phyloP scores from a whole-genome alignment of 2,888 invertebrate species.

The Apotomis betuletana region DNA sequence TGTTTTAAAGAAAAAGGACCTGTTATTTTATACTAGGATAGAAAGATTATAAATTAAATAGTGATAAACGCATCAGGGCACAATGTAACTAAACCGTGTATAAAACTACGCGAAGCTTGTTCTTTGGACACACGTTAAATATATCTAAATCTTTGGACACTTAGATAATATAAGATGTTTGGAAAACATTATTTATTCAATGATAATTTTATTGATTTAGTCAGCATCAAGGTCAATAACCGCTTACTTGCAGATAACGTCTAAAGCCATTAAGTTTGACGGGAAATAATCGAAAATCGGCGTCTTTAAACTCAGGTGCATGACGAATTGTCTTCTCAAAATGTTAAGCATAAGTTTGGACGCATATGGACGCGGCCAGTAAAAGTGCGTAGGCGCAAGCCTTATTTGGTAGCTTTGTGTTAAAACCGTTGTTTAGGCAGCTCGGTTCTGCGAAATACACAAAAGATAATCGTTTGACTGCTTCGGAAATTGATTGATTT shows the following conservation, averaged over 20 bases:
- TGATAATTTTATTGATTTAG: not conserved
- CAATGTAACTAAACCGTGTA: too few relatives aligned
- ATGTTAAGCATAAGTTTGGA: conserved; percentile 12
- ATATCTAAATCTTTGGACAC: too few relatives aligned
- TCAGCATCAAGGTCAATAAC: not conserved
- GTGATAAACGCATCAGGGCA: too few relatives aligned
- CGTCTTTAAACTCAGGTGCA: conserved; percentile 21
- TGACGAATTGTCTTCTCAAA: conserved; percentile 38
- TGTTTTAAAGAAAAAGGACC: not conserved
- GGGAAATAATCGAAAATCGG: conserved; percentile 15
- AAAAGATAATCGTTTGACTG: conserved; percentile 25
- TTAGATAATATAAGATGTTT: not conserved
- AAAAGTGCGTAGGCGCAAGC: conserved; percentile 39
- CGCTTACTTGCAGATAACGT: not conserved
- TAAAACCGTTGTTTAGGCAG: conserved; percentile 28
- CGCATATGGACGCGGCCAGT: conserved; percentile 37
- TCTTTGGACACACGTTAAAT: too few relatives aligned
- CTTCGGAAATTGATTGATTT: conserved; percentile 29
- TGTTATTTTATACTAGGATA: too few relatives aligned
- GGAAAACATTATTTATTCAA: not conserved
- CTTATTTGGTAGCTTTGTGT: conserved; percentile 35
- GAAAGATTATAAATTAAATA: too few relatives aligned
- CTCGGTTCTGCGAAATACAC: conserved; percentile 27
- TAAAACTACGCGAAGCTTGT: too few relatives aligned
- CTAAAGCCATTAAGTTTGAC: conserved; percentile 4